Conservation (phyloP, 2,888 invertebrate genomes). For the Cerastis rubricosa region DNA sequence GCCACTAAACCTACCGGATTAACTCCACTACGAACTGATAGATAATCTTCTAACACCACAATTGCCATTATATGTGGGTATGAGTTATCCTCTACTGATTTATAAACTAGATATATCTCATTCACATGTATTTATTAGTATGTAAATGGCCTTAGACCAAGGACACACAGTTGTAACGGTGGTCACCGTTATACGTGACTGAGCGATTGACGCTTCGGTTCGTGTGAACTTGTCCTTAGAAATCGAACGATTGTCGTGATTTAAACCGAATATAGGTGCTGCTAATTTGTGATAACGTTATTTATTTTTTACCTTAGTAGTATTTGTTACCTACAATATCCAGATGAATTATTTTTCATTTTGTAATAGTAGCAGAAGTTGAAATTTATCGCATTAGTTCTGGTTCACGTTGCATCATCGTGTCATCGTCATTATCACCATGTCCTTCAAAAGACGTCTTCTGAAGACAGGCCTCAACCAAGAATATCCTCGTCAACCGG, state of each 20-base stretch:
- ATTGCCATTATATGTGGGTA: neutral
- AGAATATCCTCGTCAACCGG: neutral
- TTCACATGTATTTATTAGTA: conserved; percentile 36
- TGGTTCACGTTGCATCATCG: neutral
- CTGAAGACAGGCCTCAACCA: no score
- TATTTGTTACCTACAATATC: neutral
- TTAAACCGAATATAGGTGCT: neutral
- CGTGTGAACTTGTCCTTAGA: conserved; percentile 32
- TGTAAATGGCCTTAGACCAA: conserved; percentile 47
- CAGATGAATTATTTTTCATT: neutral
- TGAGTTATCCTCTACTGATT: neutral
- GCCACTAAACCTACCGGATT: neutral
- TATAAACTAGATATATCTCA: conserved; percentile 11
- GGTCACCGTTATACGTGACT: conserved; percentile 49
- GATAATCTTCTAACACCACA: neutral
- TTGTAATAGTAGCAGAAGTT: neutral
- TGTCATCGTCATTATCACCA: neutral
- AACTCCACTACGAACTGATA: neutral
- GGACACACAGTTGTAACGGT: conserved; percentile 56
- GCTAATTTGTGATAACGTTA: conserved; percentile 25
- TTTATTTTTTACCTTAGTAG: conserved; percentile 14
- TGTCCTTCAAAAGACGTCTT: no score
- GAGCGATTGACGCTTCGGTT: conserved; percentile 37
- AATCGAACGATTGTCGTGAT: conserved; percentile 13
- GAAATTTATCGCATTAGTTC: neutral